These are phyloP conservation scores for Ctenosaura bakeri DNA, from an alignment of 2,797 vertebrate genomes.

Conservation along the genomic window DNA sequence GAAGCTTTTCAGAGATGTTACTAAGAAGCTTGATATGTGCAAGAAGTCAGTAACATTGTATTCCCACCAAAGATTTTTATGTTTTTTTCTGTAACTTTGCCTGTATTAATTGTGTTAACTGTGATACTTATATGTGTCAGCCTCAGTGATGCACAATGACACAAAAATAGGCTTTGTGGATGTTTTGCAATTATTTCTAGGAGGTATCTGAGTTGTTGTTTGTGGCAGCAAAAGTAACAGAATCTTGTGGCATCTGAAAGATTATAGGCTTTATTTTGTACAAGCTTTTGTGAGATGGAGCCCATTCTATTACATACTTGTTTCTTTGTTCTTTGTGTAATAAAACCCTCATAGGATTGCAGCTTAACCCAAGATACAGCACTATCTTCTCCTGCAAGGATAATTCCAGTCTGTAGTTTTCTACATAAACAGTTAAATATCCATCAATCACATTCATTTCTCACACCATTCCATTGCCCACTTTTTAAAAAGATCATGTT, in stretches of 20 bases:
- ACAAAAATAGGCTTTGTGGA: background rate
- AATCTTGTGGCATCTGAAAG: background rate
- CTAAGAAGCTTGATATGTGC: background rate
- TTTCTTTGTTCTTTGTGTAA: too few species aligned
- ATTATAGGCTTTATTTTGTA: background rate
- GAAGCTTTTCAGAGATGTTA: background rate
- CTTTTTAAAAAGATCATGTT: background rate
- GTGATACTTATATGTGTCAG: background rate
- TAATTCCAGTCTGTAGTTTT: background rate
- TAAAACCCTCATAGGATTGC: background rate
- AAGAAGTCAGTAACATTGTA: background rate
- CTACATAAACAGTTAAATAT: background rate
- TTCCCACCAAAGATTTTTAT: background rate
- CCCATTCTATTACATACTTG: too few species aligned
- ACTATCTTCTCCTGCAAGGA: background rate
- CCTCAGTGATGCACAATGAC: background rate
- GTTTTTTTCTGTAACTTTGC: background rate
- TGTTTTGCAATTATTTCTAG: background rate
- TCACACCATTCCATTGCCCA: background rate
- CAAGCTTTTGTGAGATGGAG: background rate
- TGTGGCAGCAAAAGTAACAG: background rate
- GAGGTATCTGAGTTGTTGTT: background rate
- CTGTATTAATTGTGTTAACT: background rate
- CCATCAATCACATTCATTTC: background rate
- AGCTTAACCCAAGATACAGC: background rate